Base-by-base conservation (phyloP, 2,113 vertebrate genomes). In the Cygnus buccinator region DNA sequence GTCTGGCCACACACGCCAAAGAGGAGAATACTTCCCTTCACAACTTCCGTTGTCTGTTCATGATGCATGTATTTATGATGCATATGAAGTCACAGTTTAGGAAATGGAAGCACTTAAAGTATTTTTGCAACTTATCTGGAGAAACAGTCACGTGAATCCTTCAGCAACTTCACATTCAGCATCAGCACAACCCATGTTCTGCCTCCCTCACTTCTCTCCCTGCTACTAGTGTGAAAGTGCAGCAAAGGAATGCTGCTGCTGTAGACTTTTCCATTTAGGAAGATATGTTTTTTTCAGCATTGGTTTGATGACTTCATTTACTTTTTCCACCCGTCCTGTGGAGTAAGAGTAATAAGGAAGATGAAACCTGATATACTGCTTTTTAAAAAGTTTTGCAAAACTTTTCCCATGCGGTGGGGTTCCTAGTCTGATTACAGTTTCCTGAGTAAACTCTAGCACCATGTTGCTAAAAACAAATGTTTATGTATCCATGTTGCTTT, bases 1-100 rank as follows among this genome's bases (percentile, higher is more conserved):
- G 54, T 19, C 66, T 28, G 55, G n/a, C 57, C 12, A 1, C 39
- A 39, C 31, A 31, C 35, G 16, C 35, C 29, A 0, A 0, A 13
- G 52, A 28, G 18, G 5, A 17, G 18, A 29, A 12, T 10, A 1
- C 11, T 19, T 41, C 61, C 52, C 59, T 15, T 22, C 43, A 15
- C 54, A 10, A 0, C n/a, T 39, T 39, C 68, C 71, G 29, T 2
- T 8, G 21, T 44, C 48, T 23, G 0, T 11, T 68, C 7, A 0
- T 2, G 46, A 12, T 13, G 15, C 22, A 0, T 31, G 2, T 46
- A 9, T 22, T 58, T 7, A 4, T 9, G n/a, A 12, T 26, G 70
- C 22, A 4, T 44, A 4, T 17, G 39, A 46, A 37, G 74, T 17
- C 61, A 5, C 43, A 18, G 37, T 1, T 44, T 39, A 31, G 84